Evolutionary conservation across 2,113 vertebrate genomes (phyloP).

Genomic region (Carassius carassius): DNA sequence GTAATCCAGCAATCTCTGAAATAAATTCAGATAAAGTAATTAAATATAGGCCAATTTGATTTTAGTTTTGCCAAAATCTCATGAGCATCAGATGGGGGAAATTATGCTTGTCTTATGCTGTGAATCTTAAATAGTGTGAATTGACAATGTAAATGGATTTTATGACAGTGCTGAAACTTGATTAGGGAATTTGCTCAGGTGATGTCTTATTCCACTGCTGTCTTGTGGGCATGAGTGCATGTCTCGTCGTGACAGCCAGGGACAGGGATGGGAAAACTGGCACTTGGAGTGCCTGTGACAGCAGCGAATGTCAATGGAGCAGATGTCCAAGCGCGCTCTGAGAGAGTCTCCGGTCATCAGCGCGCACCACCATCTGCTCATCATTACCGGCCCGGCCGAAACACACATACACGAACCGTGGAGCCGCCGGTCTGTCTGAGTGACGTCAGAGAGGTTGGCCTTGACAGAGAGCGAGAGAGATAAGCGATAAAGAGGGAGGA

Average conservation of each 20-base stretch:
- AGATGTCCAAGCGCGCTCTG: slow-evolving; percentile 55
- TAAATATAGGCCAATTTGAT: neutral
- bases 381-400: slow-evolving; percentile 53
- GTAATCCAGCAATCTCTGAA: neutral
- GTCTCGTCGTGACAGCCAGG: slow-evolving; percentile 7
- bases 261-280: slow-evolving; percentile 22
- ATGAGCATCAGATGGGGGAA: slow-evolving; percentile 7
- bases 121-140: slow-evolving; percentile 17
- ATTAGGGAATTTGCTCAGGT: slow-evolving; percentile 37
- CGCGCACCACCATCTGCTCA: slow-evolving; percentile 58
- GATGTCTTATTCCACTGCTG: slow-evolving; percentile 36
- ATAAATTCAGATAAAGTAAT: neutral
- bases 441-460: slow-evolving; percentile 45
- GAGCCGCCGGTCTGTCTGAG: slow-evolving; percentile 20
- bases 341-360: slow-evolving; percentile 58
- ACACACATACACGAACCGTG: slow-evolving; percentile 8
- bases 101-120: neutral
- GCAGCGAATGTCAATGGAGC: slow-evolving; percentile 44
- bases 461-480: slow-evolving; percentile 25
- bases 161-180: slow-evolving; percentile 27
- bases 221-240: slow-evolving; percentile 18
- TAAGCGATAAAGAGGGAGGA: neutral
- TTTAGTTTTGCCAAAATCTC: slow-evolving; percentile 2
- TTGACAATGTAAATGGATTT: slow-evolving; percentile 22
- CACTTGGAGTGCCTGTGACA: slow-evolving; percentile 34